Conservation (phyloP, 2,113 vertebrate genomes). For the Sminthopsis crassicaudata region DNA sequence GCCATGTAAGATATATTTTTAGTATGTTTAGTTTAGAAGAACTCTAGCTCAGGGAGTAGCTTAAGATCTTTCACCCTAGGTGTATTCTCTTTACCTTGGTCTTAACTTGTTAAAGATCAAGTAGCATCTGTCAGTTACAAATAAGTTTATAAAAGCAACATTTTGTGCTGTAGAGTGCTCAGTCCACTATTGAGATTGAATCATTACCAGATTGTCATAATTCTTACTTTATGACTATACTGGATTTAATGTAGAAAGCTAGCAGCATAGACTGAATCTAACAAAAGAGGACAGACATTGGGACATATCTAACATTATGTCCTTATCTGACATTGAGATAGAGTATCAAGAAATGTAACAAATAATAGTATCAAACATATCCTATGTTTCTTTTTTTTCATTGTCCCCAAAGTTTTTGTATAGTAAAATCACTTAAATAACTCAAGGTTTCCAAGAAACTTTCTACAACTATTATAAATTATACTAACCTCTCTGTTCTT, state of each 20-base stretch:
- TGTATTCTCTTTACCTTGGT: background rate
- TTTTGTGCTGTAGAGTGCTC: background rate
- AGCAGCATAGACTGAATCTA: background rate
- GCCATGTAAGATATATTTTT: background rate
- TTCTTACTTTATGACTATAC: background rate
- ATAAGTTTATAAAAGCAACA: background rate
- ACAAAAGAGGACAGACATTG: background rate
- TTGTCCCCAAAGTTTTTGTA: background rate
- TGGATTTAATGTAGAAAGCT: background rate
- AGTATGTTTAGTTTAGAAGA: background rate
- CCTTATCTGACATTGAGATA: too few species aligned
- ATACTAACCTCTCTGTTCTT: background rate
- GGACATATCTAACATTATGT: too few species aligned
- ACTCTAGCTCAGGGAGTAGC: fast-evolving
- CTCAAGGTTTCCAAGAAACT: background rate
- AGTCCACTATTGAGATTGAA: background rate
- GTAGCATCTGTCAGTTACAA: background rate
- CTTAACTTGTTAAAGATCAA: background rate
- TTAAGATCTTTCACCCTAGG: background rate
- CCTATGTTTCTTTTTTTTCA: background rate
- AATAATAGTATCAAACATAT: background rate
- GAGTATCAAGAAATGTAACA: background rate
- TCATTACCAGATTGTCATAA: background rate
- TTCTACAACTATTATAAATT: background rate
- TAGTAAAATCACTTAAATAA: background rate